Evolutionary conservation across 2,113 vertebrate genomes (phyloP).

Genomic region (Trichomycterus rosablanca): DNA sequence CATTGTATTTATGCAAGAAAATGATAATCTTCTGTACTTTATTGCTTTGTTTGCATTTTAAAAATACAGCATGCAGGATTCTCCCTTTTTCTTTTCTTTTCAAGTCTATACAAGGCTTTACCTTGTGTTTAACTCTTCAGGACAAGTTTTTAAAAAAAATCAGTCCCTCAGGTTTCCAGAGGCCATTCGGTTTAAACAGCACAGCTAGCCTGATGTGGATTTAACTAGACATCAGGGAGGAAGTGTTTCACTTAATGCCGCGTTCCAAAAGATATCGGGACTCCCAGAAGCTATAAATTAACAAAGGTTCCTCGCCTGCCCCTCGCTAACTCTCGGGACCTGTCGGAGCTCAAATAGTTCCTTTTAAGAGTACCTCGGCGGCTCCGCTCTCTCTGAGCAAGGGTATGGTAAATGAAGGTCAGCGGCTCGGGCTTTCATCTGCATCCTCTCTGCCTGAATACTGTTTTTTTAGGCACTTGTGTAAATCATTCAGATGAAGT

Average conservation of each 20-base stretch:
- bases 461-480: background rate
- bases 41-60: background rate
- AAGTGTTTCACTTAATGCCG: conserved; percentile 50
- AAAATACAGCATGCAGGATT: background rate
- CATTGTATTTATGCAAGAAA: too few species aligned
- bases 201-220: conserved; percentile 41
- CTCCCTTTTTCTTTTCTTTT: conserved; percentile 4
- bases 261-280: conserved; percentile 38
- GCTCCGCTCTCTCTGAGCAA: conserved; percentile 15
- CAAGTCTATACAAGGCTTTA: conserved; percentile 3
- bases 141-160: background rate
- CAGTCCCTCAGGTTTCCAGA: conserved; percentile 20
- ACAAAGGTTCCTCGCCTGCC: conserved; percentile 49
- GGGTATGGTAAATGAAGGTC: conserved; percentile 17
- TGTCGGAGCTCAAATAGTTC: background rate
- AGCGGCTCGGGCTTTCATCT: conserved; percentile 19
- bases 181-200: conserved; percentile 27
- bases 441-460: conserved; percentile 3
- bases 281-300: conserved; percentile 45
- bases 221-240: conserved; percentile 53
- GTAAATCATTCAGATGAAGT: conserved; percentile 34
- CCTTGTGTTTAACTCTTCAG: conserved; percentile 34
- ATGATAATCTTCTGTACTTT: too few species aligned
- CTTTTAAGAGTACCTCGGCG: conserved; percentile 19
- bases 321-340: conserved; percentile 17